Base-by-base conservation (phyloP, 2,888 invertebrate genomes). In the Luperina testacea region DNA sequence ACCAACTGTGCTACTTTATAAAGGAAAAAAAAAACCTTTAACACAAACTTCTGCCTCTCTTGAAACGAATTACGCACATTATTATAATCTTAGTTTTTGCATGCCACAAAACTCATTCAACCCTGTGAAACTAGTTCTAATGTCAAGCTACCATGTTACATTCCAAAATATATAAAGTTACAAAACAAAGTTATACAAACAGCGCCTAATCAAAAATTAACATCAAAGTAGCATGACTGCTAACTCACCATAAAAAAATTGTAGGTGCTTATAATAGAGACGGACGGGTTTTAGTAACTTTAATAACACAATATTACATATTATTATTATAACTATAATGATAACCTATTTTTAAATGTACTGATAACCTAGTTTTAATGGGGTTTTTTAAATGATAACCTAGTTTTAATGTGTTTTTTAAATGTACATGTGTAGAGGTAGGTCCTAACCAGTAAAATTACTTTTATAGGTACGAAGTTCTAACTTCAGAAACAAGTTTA, bases 141-240 rank as follows among this genome's bases (percentile, higher is more conserved):
- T 4, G n/a, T n/a, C 11, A 45, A 5, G 7, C 15, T 57, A 7
- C 48, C 38, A 20, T 48, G 27, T 38, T 42, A 15, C 11, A 65
- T 65, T 59, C 2, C n/a, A 45, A 71, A 67, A 48, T 61, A 79
- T 45, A 65, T 32, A 75, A 42, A 27, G 27, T 64, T 53, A 63
- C 32, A 48, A 67, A 67, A 17, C 68, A 48, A 73, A 48, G 13
- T n/a, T 45, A 51, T 8, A 42, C 17, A 73, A 53, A 74, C 27
- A 63, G n/a, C 63, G 85, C 87, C 87, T 87, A 13, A 13, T 63
- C 7, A 80, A 85, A 85, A 77, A 87, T 51, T 0, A 38, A 80
- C 67, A 81, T 76, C 81, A 80, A 8, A 8, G 59, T 68, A 32
- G 38, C 72, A 42, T 42, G 71, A 64, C 57, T 71, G 75, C 13